Evolutionary conservation across 2,113 vertebrate genomes (phyloP), one percentile per base, ranked within the genome.

Genomic region (Saccopteryx bilineata): DNA sequence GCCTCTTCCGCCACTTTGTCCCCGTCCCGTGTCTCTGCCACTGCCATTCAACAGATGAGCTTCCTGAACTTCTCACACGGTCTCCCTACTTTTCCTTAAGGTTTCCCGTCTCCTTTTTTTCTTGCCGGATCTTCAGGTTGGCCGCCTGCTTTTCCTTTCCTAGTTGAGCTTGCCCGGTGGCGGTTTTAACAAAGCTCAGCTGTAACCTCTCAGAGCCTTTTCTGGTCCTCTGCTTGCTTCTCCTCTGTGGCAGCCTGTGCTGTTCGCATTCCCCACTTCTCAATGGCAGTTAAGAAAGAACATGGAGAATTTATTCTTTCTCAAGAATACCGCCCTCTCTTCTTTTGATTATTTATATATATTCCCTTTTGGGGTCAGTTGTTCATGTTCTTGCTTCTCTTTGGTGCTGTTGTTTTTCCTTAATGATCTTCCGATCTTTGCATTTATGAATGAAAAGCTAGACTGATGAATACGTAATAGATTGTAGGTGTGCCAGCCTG

Each of bases 201-300:
- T 93, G 93, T 96, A 78, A 54, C 93, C 68, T 90, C 31, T 74
- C 81, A 90, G 63, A 90, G 56, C 21, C 50, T 33, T 87, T 87
- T 79, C 18, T 71, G 83, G n/a, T 76, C 85, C 81, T 91, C 46
- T 90, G 7, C 31, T 46, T 87, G 5, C 72, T 76, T 79, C 28
- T 92, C 46, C 60, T 71, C 56, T 81, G 7, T 66, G 75, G 9
- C n/a, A 54, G 5, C 46, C 93, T 78, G 33, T 78, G 52, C n/a
- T 78, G 24, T 79, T 81, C 80, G 7, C 11, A 54, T 50, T 81
- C 72, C 68, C 46, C 46, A 68, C n/a, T 78, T 94, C 24, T 76
- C 68, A 71, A 52, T 71, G 48, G 7, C n/a, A 63, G 52, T 91
- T 89, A 50, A 90, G 9, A 65, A 50, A 90, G 9, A 65, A 71